Percentiles rank a stretch among this genome's conserved stretches.
Evolutionary conservation across 1,140 invertebrate species (phyloP).

Genomic region (Schlechtendalia chinensis): DNA sequence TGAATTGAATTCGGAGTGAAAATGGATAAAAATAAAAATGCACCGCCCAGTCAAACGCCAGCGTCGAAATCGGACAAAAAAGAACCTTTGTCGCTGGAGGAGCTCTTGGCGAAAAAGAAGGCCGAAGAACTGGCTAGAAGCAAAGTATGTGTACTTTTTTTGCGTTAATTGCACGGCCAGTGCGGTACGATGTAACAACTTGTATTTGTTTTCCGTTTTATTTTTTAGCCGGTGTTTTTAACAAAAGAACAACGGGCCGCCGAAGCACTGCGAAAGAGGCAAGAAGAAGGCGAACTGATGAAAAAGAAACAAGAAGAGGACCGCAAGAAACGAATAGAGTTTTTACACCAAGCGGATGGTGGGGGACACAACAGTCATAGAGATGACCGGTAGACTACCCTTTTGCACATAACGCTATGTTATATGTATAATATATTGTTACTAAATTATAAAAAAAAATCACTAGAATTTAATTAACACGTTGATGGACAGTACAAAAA

Average conservation of each 20-base stretch:
- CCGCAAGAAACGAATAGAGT: conserved; percentile 64
- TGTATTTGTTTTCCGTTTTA: neutral
- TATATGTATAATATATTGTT: neutral
- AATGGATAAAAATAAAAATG: conserved; percentile 20
- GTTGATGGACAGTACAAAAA: no score
- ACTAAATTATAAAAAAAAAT: no score
- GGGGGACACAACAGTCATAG: conserved; percentile 53
- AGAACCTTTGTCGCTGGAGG: conserved; percentile 93
- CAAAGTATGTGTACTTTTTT: conserved; percentile 61
- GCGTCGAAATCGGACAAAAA: conserved; percentile 61
- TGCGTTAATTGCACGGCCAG: neutral
- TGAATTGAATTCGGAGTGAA: no score
- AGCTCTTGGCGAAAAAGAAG: conserved; percentile 93
- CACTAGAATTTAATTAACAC: no score
- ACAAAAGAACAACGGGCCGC: conserved; percentile 92
- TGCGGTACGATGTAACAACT: no score
- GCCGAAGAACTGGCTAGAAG: conserved; percentile 89
- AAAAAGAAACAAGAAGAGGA: conserved; percentile 70
- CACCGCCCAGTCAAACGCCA: neutral
- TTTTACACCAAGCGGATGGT: conserved; percentile 60
- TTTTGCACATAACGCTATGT: neutral
- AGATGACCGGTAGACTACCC: conserved; percentile 50
- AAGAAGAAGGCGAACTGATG: conserved; percentile 78
- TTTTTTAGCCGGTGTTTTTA: conserved; percentile 84
- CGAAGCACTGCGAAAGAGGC: conserved; percentile 82